phyloP scores from a whole-genome alignment of 2,797 vertebrate species.

The Danio tinwini region DNA sequence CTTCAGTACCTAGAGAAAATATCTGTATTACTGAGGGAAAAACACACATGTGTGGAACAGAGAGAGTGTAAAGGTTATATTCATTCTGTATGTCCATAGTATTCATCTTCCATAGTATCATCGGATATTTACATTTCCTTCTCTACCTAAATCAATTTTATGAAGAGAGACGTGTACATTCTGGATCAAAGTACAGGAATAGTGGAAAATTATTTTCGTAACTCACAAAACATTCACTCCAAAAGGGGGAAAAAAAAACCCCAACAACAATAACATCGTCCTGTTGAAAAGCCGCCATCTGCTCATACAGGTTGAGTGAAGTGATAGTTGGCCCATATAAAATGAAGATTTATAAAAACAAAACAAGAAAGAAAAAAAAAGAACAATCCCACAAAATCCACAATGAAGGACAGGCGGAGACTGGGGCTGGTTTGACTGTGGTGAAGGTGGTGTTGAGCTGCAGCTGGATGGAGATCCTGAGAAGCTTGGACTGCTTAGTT shows the following conservation, averaged over 20 bases:
- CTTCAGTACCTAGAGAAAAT: slow-evolving; percentile 32
- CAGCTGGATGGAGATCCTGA: slow-evolving; percentile 57
- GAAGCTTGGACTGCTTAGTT: slow-evolving; percentile 71
- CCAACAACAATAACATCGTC: background rate
- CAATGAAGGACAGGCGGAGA: slow-evolving; percentile 66
- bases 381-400: slow-evolving; percentile 60
- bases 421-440: slow-evolving; percentile 50
- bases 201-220: background rate
- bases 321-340: slow-evolving; percentile 28
- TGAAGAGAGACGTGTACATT: slow-evolving; percentile 41
- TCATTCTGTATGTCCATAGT: slow-evolving; percentile 29
- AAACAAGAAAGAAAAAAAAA: slow-evolving; percentile 9
- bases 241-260: background rate
- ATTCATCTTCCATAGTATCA: slow-evolving; percentile 43
- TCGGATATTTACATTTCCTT: slow-evolving; percentile 60
- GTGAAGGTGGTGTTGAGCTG: slow-evolving; percentile 67
- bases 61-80: slow-evolving; percentile 41
- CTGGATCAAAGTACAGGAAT: slow-evolving; percentile 29
- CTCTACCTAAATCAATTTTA: slow-evolving; percentile 36
- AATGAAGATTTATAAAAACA: slow-evolving; percentile 39
- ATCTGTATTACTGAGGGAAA: slow-evolving; percentile 36
- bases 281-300: slow-evolving; percentile 29
- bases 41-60: slow-evolving; percentile 33
- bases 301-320: slow-evolving; percentile 24
- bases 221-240: slow-evolving; percentile 13